Conservation (phyloP, 2,113 vertebrate species). For the Gila orcuttii region DNA sequence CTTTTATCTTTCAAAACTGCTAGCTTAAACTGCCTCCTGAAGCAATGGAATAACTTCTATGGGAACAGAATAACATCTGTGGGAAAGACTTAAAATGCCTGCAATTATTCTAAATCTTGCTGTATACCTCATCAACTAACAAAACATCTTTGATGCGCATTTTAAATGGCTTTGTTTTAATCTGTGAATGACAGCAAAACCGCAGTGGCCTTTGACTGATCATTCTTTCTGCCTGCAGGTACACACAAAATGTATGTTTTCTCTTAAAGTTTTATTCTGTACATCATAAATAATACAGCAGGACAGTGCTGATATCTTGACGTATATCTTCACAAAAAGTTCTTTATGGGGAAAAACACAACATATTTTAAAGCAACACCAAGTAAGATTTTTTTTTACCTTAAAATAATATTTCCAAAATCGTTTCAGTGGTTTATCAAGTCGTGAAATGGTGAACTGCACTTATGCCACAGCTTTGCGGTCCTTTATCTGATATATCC, state of each 20-base stretch:
- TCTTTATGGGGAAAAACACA: background rate
- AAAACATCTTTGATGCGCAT: slow-evolving; percentile 19
- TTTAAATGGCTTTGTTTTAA: slow-evolving; percentile 22
- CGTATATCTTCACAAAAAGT: background rate
- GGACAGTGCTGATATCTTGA: background rate
- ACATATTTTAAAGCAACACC: background rate
- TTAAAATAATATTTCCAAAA: too few species aligned
- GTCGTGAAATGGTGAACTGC: too few species aligned
- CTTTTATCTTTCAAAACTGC: slow-evolving; percentile 13
- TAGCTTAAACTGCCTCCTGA: background rate
- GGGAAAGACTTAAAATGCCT: slow-evolving; percentile 16
- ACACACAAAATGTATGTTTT: slow-evolving; percentile 24
- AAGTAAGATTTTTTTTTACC: too few species aligned
- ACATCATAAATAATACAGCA: slow-evolving; percentile 52
- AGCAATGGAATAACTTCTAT: background rate
- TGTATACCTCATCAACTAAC: slow-evolving; percentile 17
- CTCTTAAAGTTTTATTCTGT: slow-evolving; percentile 12
- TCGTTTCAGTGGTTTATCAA: too few species aligned
- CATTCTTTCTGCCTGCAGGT: slow-evolving; percentile 24
- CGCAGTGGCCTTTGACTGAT: background rate
- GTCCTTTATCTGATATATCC: too few species aligned
- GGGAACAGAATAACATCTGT: slow-evolving; percentile 14
- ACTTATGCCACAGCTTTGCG: too few species aligned
- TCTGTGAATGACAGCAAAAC: background rate
- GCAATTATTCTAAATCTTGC: slow-evolving; percentile 9